Evolutionary conservation across 1,140 invertebrate genomes (phyloP).

Genomic region (Pogonus chalceus): DNA sequence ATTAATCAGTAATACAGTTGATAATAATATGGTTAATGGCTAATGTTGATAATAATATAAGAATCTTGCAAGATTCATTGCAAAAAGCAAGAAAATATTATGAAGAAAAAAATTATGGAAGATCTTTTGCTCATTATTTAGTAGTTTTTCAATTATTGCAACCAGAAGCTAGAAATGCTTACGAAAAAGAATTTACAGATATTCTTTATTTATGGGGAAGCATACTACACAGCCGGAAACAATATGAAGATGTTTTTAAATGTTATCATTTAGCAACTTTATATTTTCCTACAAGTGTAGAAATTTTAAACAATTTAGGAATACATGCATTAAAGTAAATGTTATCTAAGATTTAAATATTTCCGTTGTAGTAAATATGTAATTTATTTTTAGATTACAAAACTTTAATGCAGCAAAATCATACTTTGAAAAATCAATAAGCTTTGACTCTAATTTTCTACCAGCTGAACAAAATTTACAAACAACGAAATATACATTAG

Average conservation of each 20-base stretch:
- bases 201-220: slow-evolving; percentile 16
- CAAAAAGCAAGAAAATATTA: neutral
- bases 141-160: slow-evolving; percentile 18
- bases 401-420: slow-evolving; percentile 14
- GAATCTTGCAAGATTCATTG: neutral
- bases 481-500: slow-evolving; percentile 33
- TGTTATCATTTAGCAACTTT: neutral
- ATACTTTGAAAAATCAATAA: slow-evolving; percentile 18
- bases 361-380: neutral
- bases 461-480: slow-evolving; percentile 35
- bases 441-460: slow-evolving; percentile 29
- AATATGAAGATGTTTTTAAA: slow-evolving; percentile 6
- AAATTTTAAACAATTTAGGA: neutral
- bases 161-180: slow-evolving; percentile 14
- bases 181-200: slow-evolving; percentile 18
- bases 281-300: neutral
- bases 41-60: neutral
- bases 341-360: neutral
- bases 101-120: slow-evolving; percentile 13
- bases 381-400: slow-evolving; percentile 16
- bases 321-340: neutral
- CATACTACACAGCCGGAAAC: slow-evolving; percentile 10
- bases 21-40: neutral
- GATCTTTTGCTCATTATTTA: slow-evolving; percentile 23
- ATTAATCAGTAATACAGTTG: neutral